Conservation (phyloP, 2,113 vertebrate genomes). For the Chinchilla lanigera region DNA sequence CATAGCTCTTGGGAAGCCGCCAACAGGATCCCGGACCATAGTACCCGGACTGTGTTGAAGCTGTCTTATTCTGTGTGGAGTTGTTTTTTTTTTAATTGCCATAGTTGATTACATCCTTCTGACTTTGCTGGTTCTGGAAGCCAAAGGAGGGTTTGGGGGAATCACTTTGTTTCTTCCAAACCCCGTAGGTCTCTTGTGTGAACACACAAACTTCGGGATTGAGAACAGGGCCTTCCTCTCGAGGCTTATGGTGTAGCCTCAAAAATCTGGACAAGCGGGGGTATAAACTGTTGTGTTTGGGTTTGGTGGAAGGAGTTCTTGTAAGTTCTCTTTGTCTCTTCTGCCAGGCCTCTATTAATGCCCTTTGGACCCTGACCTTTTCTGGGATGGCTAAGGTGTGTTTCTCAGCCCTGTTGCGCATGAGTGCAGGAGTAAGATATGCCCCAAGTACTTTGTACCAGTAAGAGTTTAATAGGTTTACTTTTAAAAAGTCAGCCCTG, state of each 20-base stretch:
- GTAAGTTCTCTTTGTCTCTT: neutral
- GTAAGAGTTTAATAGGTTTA: neutral
- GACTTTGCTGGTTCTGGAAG: neutral
- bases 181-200: neutral
- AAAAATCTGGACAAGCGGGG: neutral
- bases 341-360: neutral
- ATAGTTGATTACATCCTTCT: neutral
- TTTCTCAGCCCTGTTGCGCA: neutral
- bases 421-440: neutral
- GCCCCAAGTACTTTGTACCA: neutral
- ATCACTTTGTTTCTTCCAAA: slow-evolving; percentile 8
- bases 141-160: neutral
- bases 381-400: neutral
- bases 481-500: neutral
- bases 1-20: slow-evolving; percentile 58
- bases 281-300: neutral
- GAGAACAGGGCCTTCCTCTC: neutral
- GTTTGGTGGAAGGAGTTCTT: neutral
- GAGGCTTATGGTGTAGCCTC: neutral
- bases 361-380: too few species aligned
- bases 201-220: neutral
- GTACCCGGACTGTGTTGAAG: neutral
- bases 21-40: slow-evolving; percentile 41
- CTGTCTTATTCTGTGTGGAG: neutral
- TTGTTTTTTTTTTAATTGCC: neutral